These are phyloP conservation scores for Limosa lapponica DNA, from an alignment of 2,797 vertebrate species.

Conservation along the genomic window DNA sequence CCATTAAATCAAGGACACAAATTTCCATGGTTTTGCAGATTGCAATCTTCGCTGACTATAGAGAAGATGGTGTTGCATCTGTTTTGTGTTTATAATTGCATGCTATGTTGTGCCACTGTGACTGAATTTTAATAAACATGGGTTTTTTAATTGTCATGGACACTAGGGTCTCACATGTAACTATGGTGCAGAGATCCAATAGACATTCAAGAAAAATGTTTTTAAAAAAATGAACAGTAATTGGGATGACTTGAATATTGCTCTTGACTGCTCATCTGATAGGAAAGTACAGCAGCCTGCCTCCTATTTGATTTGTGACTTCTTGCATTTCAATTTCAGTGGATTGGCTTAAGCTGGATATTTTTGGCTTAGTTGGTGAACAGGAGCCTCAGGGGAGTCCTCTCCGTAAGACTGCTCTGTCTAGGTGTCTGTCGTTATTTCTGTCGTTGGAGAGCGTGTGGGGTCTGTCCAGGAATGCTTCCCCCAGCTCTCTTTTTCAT, in stretches of 20 bases:
- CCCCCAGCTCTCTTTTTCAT: not conserved
- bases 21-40: constrained; percentile 62
- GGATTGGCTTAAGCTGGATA: not conserved
- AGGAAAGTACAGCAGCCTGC: not conserved
- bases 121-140: constrained; percentile 51
- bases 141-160: constrained; percentile 17
- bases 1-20: constrained; percentile 62
- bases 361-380: not conserved
- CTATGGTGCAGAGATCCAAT: not conserved
- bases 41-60: constrained; percentile 32
- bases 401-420: not conserved
- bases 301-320: not conserved
- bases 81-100: constrained; percentile 52
- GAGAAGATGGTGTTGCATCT: constrained; percentile 42
- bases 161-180: not conserved
- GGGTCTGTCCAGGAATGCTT: not conserved
- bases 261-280: not conserved
- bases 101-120: constrained; percentile 34
- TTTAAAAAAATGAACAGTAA: not conserved
- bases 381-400: not conserved
- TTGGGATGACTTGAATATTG: not conserved
- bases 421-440: not conserved
- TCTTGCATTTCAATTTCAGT: not conserved
- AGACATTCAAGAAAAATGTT: not conserved
- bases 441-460: rapidly evolving